phyloP scores from a whole-genome alignment of 2,113 vertebrate species.

The Apteryx owenii region DNA sequence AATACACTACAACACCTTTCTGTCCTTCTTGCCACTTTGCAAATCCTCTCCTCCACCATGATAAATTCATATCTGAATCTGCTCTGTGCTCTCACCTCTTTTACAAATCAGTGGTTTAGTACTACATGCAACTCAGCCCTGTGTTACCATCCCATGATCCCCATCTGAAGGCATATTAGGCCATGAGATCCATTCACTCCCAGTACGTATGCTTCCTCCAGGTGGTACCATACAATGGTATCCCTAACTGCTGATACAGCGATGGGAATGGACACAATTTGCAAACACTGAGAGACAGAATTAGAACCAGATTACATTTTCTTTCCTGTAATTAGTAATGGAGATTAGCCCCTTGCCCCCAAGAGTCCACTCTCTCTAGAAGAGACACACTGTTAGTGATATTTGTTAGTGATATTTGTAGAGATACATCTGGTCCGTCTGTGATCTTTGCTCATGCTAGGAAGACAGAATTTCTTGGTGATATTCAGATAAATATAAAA shows the following conservation, averaged over 20 bases:
- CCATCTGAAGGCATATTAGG: neutral
- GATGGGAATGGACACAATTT: neutral
- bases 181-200: neutral
- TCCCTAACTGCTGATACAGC: neutral
- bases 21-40: neutral
- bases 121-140: neutral
- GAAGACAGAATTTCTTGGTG: neutral
- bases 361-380: neutral
- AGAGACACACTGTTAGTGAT: neutral
- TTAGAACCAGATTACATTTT: neutral
- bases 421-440: neutral
- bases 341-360: neutral
- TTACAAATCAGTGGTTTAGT: neutral
- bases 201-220: neutral
- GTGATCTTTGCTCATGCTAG: neutral
- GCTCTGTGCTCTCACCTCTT: neutral
- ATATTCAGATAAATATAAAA: neutral
- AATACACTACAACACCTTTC: neutral
- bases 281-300: neutral
- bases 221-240: neutral
- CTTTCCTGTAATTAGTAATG: neutral
- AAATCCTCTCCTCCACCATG: neutral
- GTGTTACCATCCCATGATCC: rapidly evolving
- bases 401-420: neutral
- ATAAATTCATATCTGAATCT: neutral